Evolutionary conservation across 1,140 invertebrate genomes (phyloP), one percentile per base, ranked within the genome.

Genomic region (Macrostomum lignano): DNA sequence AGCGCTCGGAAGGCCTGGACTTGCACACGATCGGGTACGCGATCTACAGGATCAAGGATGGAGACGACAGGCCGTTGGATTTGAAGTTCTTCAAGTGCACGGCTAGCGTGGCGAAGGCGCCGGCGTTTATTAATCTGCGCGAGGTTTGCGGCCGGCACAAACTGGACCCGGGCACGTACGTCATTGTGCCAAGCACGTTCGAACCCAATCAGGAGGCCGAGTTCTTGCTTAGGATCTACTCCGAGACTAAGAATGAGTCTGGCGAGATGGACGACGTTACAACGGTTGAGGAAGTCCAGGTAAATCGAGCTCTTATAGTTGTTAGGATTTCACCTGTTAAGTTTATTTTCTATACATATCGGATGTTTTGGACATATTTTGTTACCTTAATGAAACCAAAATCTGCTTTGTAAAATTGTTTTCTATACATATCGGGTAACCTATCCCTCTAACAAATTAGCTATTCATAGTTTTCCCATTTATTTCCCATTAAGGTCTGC

Each of bases 151-250:
- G 72, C 35, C 67, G 81, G 22, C 86, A 93, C 56, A 82, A 82
- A 52, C 64, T 96, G 32, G 72, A 75, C 7, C 78, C 77, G 0
- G 86, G 88, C 7, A 68, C 69, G 2, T 98, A 98, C 60, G 75
- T 78, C 40, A 86, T 98, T 44, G 72, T 98, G 29, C 88, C 88
- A 2, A 91, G 82, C 11, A 94, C 88, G 4, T 98, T 91, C 56
- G 84, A 94, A 42, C 76, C 82, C 0, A 72, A 84, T 42, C 72
- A 91, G 44, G 79, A 91, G 49, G 88, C 77, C 35, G 79, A 94
- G 54, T 96, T 93, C 59, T 61, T 96, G 32, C 57, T 98, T 7
- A 61, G 88, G 45, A 73, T 96, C 22, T 96, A 91, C 66, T 82
- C 79, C 40, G 86, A 93, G 62, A 76, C 81, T 44, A 42, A 46